Base-by-base conservation (phyloP, 2,113 vertebrate genomes). In the Orycteropus afer region DNA sequence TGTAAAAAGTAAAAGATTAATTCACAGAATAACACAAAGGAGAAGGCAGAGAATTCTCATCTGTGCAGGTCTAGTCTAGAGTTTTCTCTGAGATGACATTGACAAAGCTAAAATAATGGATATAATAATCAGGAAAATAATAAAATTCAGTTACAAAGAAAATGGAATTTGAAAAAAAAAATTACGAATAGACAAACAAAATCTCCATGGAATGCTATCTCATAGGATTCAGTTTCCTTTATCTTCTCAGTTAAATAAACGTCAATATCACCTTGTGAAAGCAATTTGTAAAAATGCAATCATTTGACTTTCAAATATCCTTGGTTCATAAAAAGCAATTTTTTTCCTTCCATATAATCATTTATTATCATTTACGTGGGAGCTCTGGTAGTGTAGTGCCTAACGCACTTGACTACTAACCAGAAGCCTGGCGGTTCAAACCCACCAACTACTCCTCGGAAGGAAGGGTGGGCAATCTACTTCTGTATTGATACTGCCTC, bases 261-360 rank as follows among this genome's bases (percentile, higher is more conserved):
- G 25, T 61, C 40, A 37, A 2, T 10, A 25, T 86, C 69, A 51
- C 3, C 53, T 94, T 63, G 80, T 67, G 32, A 80, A 81, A 97
- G 51, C 11, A 71, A 57, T 42, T 71, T 3, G 57, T 5, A 27
- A 59, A 91, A 94, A 17, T 32, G 17, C 37, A 93, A 71, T 6
- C 32, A 77, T 22, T 32, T 94, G 76, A 14, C n/a, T 79, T 69
- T 90, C 32, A 84, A 53, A 67, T 53, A 55, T 59, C 34, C n/a
- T 77, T 86, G 57, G 2, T 83, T 93, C 29, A 97, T 45, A 34
- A 86, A 96, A 91, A 47, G 29, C 18, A 89, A 25, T 10, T 87
- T 10, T 87, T 76, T 78, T 76, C 29, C 15, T 95, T 37, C 29
- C 37, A 25, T n/a, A 3, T 32, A 61, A 83, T 73, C 23, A 85